Conservation (phyloP, 2,888 invertebrate species). For the Drosophila infuscata region DNA sequence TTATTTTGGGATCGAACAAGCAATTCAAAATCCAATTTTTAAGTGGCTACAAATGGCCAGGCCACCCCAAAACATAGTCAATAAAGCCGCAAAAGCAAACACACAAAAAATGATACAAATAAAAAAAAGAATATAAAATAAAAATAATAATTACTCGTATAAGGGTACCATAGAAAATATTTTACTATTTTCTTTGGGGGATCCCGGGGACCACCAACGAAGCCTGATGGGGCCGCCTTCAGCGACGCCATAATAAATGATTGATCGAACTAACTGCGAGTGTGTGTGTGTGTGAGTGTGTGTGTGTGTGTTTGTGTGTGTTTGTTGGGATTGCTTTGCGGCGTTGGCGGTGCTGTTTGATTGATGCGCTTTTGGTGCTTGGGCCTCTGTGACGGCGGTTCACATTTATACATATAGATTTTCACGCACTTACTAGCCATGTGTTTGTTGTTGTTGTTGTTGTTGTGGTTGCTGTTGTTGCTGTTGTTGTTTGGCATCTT, state of each 20-base stretch:
- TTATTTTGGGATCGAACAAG: constrained; percentile 31
- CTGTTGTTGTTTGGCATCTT: constrained; percentile 75
- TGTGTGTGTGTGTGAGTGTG: constrained; percentile 23
- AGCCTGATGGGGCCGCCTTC: constrained; percentile 42
- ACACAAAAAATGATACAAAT: not conserved
- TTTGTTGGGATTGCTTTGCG: constrained; percentile 46
- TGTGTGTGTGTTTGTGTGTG: constrained; percentile 19
- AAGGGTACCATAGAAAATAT: constrained; percentile 58
- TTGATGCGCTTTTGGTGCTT: constrained; percentile 76
- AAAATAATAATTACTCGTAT: constrained; percentile 31
- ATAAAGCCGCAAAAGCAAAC: constrained; percentile 5
- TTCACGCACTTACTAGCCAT: constrained; percentile 62
- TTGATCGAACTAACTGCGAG: constrained; percentile 62
- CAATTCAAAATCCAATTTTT: constrained; percentile 51
- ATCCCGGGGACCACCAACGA: constrained; percentile 61
- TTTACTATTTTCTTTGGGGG: constrained; percentile 62
- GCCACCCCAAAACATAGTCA: constrained; percentile 39
- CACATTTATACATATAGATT: constrained; percentile 54
- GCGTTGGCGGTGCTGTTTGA: constrained; percentile 76
- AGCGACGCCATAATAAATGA: constrained; percentile 72
- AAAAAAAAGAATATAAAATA: constrained; percentile 13
- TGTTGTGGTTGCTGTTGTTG: constrained; percentile 36
- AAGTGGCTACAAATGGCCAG: constrained; percentile 51
- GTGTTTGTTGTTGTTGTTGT: constrained; percentile 8
- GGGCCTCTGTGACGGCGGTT: constrained; percentile 59